Evolutionary conservation across 1,140 invertebrate genomes (phyloP), one percentile per base, ranked within the genome.

Genomic region (Drosophila asahinai): DNA sequence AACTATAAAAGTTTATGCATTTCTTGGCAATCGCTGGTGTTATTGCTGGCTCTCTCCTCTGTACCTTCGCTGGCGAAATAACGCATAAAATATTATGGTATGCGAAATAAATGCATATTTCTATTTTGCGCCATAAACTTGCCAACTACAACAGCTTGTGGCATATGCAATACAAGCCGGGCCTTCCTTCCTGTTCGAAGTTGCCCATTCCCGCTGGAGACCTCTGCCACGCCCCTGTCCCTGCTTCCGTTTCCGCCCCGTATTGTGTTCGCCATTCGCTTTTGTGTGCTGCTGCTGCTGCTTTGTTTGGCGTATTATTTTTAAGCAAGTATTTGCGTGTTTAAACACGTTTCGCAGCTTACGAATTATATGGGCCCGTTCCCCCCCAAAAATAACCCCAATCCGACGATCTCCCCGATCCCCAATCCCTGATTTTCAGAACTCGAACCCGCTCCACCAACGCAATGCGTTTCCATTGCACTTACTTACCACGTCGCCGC

Each of bases 311-410:
- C 66, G 74, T 73, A 84, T 90, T 89, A 89, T 89, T 90, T 84
- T 90, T 89, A 89, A 89, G 84, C 84, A 90, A 89, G 84, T 89
- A 89, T 89, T 89, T 89, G 81, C 86, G 86, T 90, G 77, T 89
- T 87, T 90, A 90, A 89, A 89, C 84, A 89, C 84, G 84, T 89
- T 89, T 80, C 84, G 78, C 77, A 89, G 84, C 84, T 89, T 89
- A 90, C 77, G 86, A 90, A 81, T 86, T 86, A 86, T 87, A 55
- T 47, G 72, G 73, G 63, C 27, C 22, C 49, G 49, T 5, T 25
- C 62, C 59, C 33, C 48, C 74, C 33, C 1, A 55, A 40, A 64
- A 57, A 60, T 36, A 63, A 68, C 63, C 62, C 65, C 72, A 51
- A 49, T 52, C 66, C 52, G n/a, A 47, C 43, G 48, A 73, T 52